Base-by-base conservation (phyloP, 2,113 vertebrate genomes). In the Sciurus niger region DNA sequence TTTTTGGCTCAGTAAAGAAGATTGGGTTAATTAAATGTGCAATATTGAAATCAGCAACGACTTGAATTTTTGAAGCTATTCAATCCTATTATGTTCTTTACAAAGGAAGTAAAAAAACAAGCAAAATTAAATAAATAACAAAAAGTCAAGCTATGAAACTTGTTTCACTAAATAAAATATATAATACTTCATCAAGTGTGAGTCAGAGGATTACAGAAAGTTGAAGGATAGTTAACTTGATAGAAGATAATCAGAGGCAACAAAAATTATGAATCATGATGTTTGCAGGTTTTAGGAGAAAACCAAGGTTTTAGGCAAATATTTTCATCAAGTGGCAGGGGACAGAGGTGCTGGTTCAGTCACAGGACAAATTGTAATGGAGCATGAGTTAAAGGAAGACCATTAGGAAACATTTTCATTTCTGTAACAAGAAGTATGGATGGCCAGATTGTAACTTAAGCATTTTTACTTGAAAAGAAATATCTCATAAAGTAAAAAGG, bases 41-140 rank as follows among this genome's bases (percentile, higher is more conserved):
- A 25, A 34, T 40, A 10, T 12, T 84, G 18, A 92, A 88, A 78
- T 83, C 43, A 88, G 22, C 13, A 88, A 87, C n/a, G 1, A 12
- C 20, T 84, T 79, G n/a, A 18, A 37, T 89, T 90, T 78, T 86
- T 83, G 4, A 97, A 96, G 30, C 65, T 30, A 89, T 34, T 51
- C 4, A 89, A 78, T 13, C 4, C 9, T 18, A 85, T 34, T 90
- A 28, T 77, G 13, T 46, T 89, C 65, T 77, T 40, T 83, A 53
- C 37, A 13, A 79, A 22, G 87, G 95, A 92, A 48, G 14, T 24
- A 51, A 73, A 67, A 65, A 68, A 51, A 6, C 2, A 20, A 37
- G 14, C 2, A 60, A 72, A 83, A 80, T 40, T 4, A 67, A 30
- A 6, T 17, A 65, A 12, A 40, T 46, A 32, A 67, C 6, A 53